These are phyloP conservation scores for Alligator mississippiensis DNA, from an alignment of 2,113 vertebrate genomes.

Conservation along the genomic window DNA sequence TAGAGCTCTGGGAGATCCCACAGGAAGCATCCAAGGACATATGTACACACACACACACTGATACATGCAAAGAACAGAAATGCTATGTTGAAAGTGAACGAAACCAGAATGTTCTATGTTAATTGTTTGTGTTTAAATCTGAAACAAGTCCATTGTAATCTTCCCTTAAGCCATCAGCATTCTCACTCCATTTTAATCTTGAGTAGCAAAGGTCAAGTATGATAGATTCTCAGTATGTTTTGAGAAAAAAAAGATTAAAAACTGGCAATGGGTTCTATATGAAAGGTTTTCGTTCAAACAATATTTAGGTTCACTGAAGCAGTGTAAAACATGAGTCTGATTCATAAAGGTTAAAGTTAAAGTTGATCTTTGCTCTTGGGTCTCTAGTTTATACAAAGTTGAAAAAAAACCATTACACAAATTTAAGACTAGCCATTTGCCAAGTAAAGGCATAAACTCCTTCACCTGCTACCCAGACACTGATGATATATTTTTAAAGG, in stretches of 20 bases:
- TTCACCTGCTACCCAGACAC: not conserved
- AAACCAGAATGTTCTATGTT: not conserved
- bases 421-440: not conserved
- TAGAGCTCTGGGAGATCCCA: too few relatives aligned
- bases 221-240: slow-evolving; percentile 78
- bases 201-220: slow-evolving; percentile 78
- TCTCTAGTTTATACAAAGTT: slow-evolving; percentile 41
- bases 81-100: not conserved
- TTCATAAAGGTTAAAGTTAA: slow-evolving; percentile 70
- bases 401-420: slow-evolving; percentile 44
- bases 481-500: not conserved
- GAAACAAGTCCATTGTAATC: slow-evolving; percentile 78
- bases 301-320: slow-evolving; percentile 64
- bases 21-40: not conserved
- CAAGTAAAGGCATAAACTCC: not conserved
- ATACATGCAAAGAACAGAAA: not conserved
- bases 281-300: slow-evolving; percentile 69
- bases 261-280: slow-evolving; percentile 37
- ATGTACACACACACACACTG: not conserved
- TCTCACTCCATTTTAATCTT: slow-evolving; percentile 68
- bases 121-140: slow-evolving; percentile 41
- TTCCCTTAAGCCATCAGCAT: slow-evolving; percentile 77
- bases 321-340: slow-evolving; percentile 60
- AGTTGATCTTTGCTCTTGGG: slow-evolving; percentile 20
- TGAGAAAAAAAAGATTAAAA: slow-evolving; percentile 80